Base-by-base conservation (phyloP, 2,888 invertebrate species). In the Pycnomerus fuliginosus region DNA sequence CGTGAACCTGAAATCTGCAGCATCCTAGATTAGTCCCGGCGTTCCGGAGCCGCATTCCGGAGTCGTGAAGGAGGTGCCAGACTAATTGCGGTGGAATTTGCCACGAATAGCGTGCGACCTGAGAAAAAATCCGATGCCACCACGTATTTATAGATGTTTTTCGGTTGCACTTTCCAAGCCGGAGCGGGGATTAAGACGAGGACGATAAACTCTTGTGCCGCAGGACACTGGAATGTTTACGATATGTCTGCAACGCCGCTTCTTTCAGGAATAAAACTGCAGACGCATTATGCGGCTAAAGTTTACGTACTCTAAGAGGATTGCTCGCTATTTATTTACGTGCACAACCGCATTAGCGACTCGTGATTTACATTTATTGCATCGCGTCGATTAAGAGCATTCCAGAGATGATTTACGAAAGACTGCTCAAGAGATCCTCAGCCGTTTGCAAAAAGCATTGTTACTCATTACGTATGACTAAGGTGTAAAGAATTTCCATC, bases 81-180 rank as follows among this genome's bases (percentile, higher is more conserved):
- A 58, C 58, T 60, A 60, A 58, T 60, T 58, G 58, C 52, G 52
- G 58, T 56, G 55, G 60, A 60, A 60, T 60, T 52, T 50, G 48
- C 51, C 50, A 50, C 46, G 52, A 58, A 58, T 57, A 58, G 56
- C 46, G 40, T 38, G 20, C 8, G 47, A 25, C 16, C 13, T 27
- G 25, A 39, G 3, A 52, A 52, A 53, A 52, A 55, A 52, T 31
- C n/a, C n/a, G n/a, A 44, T 30, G 39, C 42, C 39, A 41, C 40
- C 22, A 16, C 17, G 39, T 54, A 52, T 52, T 54, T 52, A 52
- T 52, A 49, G 48, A 45, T 24, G n/a, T n/a, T n/a, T n/a, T n/a
- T n/a, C n/a, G 25, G 13, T 27, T 27, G 11, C 13, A 27, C 13
- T n/a, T n/a, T n/a, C n/a, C n/a, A 3, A 28, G 12, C 28, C 10